Evolutionary conservation across 2,797 vertebrate species (phyloP).

Genomic region (Ctenopoma kingsleyae): DNA sequence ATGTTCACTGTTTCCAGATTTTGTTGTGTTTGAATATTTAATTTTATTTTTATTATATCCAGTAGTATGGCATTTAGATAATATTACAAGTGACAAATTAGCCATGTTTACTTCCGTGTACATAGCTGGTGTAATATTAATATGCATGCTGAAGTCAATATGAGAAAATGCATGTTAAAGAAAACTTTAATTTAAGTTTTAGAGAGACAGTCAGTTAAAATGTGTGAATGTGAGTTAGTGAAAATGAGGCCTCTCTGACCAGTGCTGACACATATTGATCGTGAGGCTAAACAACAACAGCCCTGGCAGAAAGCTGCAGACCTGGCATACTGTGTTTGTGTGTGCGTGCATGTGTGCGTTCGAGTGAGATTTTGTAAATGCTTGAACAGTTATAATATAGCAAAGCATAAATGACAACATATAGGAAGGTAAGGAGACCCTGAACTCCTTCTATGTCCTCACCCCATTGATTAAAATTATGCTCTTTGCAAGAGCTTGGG

Average conservation of each 20-base stretch:
- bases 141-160: no score
- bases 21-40: no score
- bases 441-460: slow-evolving; percentile 4
- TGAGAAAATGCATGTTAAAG: neutral
- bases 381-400: slow-evolving; percentile 18
- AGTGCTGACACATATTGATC: slow-evolving; percentile 66
- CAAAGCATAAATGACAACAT: slow-evolving; percentile 9
- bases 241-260: slow-evolving; percentile 46
- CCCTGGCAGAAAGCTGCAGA: slow-evolving; percentile 36
- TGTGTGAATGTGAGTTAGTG: slow-evolving; percentile 45
- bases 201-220: slow-evolving; percentile 25
- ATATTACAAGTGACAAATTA: no score
- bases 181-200: slow-evolving; percentile 1
- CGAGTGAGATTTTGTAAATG: slow-evolving; percentile 9
- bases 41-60: no score
- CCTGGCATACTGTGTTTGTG: slow-evolving; percentile 25
- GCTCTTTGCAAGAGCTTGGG: neutral
- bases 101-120: no score
- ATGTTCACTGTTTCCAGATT: no score
- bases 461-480: neutral
- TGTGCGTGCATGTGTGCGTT: slow-evolving; percentile 18
- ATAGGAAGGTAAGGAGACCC: neutral
- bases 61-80: no score
- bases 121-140: no score
- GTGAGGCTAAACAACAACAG: slow-evolving; percentile 42